Base-by-base conservation (phyloP, 2,797 vertebrate genomes). In the Sebastes trivittatus region DNA sequence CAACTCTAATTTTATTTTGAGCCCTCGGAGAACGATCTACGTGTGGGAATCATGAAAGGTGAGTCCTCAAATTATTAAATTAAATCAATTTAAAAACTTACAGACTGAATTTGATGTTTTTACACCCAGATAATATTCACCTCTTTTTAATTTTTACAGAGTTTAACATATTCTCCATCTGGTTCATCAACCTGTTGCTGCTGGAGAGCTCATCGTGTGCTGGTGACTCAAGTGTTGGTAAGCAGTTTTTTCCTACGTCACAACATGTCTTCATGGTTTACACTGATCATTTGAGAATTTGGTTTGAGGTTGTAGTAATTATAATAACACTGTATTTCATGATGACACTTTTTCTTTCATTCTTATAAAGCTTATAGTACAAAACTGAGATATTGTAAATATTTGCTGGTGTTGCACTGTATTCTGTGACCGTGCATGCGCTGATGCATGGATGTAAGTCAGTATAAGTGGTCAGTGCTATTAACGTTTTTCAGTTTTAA, bases 31-130 rank as follows among this genome's bases (percentile, higher is more conserved):
- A 61, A 23, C 9, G 1, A 46, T 5, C 16, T 2, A 29, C 7
- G 0, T 18, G 14, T 25, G 2, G 16, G 11, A 62, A 73, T 36
- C 32, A 93, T 93, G 91, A 89, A 78, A 81, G 84, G 92, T 93
- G 46, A 91, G 85, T 71, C 7, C n/a, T 60, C 2, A 63, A 36
- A 62, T 7, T 0, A 25, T 25, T 13, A 8, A 25, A 7, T 22
- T 1, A 34, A 52, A 49, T 49, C 18, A 49, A 49, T 20, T 49
- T 20, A 20, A 72, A 63, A 20, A 65, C 9, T 18, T 29, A 5
- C 5, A 38, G 2, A 36, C 1, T 58, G 3, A 55, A 61, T 23
- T 36, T 61, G 0, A 49, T 60, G 4, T 36, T 60, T 9, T 49
- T 60, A 14, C 7, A 49, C 25, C 2, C 25, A 60, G 6, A 32